Percentiles rank a stretch among this genome's conserved stretches.
phyloP scores from a whole-genome alignment of 30 jellyfish, hydroid and myxozoan genomes.

The Hydractinia echinata region DNA sequence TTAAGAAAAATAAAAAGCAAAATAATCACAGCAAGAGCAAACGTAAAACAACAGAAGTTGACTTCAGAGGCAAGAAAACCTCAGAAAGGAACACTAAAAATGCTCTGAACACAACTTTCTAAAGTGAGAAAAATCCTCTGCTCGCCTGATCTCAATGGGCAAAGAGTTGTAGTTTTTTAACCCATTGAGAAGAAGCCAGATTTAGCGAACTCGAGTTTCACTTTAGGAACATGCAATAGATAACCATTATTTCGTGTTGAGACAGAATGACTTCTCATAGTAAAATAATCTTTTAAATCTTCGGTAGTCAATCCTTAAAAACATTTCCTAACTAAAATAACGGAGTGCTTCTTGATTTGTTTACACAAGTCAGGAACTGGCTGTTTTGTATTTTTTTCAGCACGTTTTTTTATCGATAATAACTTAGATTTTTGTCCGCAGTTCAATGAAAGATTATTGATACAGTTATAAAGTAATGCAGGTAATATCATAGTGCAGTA shows the following conservation, averaged over 20 bases:
- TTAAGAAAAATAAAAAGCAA: too few species aligned
- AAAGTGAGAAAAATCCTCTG: background rate
- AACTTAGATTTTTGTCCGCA: constrained; percentile 35
- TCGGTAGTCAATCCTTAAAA: constrained; percentile 24
- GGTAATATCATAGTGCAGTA: constrained; percentile 47
- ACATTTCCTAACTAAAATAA: constrained; percentile 33
- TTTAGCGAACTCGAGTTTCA: constrained; percentile 13
- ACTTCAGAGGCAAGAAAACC: too few species aligned
- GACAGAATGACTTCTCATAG: constrained; percentile 8
- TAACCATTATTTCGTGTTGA: constrained; percentile 14
- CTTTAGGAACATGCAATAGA: constrained; percentile 14
- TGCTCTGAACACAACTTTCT: background rate
- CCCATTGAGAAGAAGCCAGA: constrained; percentile 7
- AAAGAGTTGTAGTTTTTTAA: background rate
- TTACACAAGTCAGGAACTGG: constrained; percentile 20
- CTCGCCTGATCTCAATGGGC: constrained; percentile 13
- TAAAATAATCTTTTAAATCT: constrained; percentile 44
- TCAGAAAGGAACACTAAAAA: background rate
- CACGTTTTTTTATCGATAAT: constrained; percentile 47
- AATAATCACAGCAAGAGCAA: too few species aligned
- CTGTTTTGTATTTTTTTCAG: constrained; percentile 30
- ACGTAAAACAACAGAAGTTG: too few species aligned
- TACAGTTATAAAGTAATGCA: constrained; percentile 52
- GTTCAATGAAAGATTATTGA: constrained; percentile 35
- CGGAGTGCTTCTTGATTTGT: constrained; percentile 48